These are phyloP conservation scores for Gasterosteus aculeatus DNA, from an alignment of 2,113 vertebrate genomes.

Conservation along the genomic window DNA sequence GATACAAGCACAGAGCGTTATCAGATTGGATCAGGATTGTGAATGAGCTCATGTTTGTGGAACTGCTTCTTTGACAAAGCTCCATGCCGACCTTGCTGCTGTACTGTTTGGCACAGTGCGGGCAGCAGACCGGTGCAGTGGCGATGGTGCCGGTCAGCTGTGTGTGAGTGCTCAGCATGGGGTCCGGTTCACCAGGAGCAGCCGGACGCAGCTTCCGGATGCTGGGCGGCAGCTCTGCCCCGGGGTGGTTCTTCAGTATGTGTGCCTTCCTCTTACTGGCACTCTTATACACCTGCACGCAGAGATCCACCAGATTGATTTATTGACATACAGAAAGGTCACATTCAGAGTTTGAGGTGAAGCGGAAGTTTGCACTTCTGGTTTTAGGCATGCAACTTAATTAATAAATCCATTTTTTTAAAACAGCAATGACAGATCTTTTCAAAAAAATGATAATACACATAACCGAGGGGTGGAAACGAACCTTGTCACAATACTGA, in stretches of 20 bases:
- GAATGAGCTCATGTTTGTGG: neutral
- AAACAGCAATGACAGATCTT: neutral
- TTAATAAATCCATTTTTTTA: neutral
- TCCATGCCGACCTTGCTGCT: constrained; percentile 90
- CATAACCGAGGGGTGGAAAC: neutral
- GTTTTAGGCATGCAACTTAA: neutral
- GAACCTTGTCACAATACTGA: constrained; percentile 98
- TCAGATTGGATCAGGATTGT: too few species aligned
- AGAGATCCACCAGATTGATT: neutral
- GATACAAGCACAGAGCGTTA: neutral
- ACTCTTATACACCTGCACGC: constrained; percentile 94
- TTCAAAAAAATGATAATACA: neutral
- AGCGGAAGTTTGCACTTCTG: neutral
- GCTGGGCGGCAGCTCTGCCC: constrained; percentile 94
- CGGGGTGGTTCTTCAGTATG: constrained; percentile 98
- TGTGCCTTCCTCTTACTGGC: constrained; percentile 98
- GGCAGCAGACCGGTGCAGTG: constrained; percentile 94
- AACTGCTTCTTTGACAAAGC: neutral
- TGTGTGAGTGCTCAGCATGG: constrained; percentile 98
- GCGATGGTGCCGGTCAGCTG: constrained; percentile 97
- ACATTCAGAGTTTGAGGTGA: neutral
- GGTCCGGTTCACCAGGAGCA: constrained; percentile 93
- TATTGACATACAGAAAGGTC: neutral
- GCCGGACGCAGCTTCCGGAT: constrained; percentile 96
- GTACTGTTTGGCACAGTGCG: constrained; percentile 98